Base-by-base conservation (phyloP, 2,113 vertebrate genomes). In the Suncus etruscus region DNA sequence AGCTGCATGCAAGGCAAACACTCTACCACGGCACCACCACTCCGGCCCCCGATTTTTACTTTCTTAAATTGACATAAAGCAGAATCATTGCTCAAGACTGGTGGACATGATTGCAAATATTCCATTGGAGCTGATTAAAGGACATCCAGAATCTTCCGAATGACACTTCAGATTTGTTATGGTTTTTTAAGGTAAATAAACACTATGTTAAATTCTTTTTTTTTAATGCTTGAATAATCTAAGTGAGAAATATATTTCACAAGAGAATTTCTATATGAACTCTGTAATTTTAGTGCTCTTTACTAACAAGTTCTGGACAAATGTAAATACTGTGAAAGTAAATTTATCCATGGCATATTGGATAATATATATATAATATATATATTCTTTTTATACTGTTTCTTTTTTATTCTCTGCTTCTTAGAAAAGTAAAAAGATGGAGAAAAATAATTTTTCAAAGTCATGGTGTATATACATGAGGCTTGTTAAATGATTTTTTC, bases 271-370 rank as follows among this genome's bases (percentile, higher is more conserved):
- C 86, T 90, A 73, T 22, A 27, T 74, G 76, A 96, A 90, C 50
- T 25, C 5, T 58, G 8, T 73, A 24, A 84, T 92, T 95, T 94
- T 74, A 94, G 83, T 72, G 24, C 45, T 88, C 20, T 84, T 92
- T 96, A 92, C 48, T 92, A 80, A 92, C 91, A 77, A 88, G 70
- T 65, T 95, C 76, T 94, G 86, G 72, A 77, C 91, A 93, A 94
- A 94, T 61, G 31, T 81, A 91, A 92, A 90, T 47, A 50, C 31
- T 77, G 20, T 80, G 45, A 73, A 90, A 93, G 51, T 48, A n/a
- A 88, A 91, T 22, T 92, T 92, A 90, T 83, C 83, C 84, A 70
- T 31, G 61, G 25, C 32, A 73, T 29, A 87, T 9, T 86, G 29
- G 76, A 22, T 70, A 92, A 93, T n/a, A 24, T 69, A n/a, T n/a